A percentile compares a stretch with the other conserved stretches of the same genome.
Conservation (phyloP, 2,888 invertebrate genomes). For the Heliconius ismenius region DNA sequence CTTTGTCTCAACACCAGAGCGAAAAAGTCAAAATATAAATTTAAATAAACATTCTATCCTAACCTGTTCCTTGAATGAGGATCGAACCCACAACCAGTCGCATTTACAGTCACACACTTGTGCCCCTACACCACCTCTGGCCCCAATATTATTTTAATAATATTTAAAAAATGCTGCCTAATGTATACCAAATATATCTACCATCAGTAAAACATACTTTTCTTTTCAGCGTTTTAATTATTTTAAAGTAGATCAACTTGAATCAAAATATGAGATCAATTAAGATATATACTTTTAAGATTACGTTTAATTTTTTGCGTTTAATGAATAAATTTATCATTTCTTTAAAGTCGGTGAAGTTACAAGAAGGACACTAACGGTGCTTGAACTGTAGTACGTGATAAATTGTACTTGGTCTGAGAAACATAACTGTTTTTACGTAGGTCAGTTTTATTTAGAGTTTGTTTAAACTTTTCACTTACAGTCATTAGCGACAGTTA, state of each 20-base stretch:
- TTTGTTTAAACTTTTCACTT: slow-evolving; percentile 26
- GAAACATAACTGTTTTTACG: slow-evolving; percentile 39
- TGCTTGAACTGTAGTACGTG: slow-evolving; percentile 35
- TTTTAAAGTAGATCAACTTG: neutral
- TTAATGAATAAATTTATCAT: slow-evolving; percentile 1
- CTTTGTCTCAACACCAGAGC: too few relatives aligned
- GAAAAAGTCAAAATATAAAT: too few relatives aligned
- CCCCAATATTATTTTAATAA: neutral
- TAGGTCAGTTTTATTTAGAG: slow-evolving; percentile 33
- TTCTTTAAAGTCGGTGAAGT: neutral
- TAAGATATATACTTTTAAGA: neutral
- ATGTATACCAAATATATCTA: neutral
- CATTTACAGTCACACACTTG: too few relatives aligned
- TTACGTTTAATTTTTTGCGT: neutral
- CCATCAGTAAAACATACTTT: neutral
- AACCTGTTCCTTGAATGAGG: too few relatives aligned
- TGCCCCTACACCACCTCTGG: too few relatives aligned
- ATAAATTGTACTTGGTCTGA: slow-evolving; percentile 32
- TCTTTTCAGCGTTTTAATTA: neutral
- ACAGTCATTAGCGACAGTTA: slow-evolving; percentile 22
- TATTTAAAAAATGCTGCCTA: neutral
- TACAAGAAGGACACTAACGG: slow-evolving; percentile 35
- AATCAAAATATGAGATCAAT: neutral
- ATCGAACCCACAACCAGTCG: too few relatives aligned
- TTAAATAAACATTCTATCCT: too few relatives aligned